Base-by-base conservation (phyloP, 2,797 vertebrate genomes). In the Chromobotia macracanthus region DNA sequence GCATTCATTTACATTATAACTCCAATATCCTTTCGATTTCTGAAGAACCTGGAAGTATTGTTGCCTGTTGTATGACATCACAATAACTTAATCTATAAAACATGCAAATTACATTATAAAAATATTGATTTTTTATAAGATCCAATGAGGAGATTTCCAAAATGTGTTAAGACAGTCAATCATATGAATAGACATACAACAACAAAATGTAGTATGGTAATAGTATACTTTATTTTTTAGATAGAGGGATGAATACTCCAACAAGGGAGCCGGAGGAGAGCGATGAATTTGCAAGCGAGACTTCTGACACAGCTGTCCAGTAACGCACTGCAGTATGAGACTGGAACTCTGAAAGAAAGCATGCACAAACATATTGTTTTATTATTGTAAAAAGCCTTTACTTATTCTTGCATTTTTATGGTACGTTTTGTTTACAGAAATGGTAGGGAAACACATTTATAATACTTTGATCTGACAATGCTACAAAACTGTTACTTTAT, bases 231-330 rank as follows among this genome's bases (percentile, higher is more conserved):
- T 76, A 1, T 9, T 58, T 69, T 69, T 83, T 87, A 94, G 95
- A 92, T 85, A 86, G 60, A 35, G 80, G 21, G 5, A 58, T 21
- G 12, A 78, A 60, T 1, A 65, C 41, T 2, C 84, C 31, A 50
- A 56, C 65, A 21, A 72, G 89, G 67, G 89, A 83, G 51, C 93
- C 93, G 0, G 93, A 93, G 82, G 93, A 94, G 86, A 94, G 94
- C 0, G 91, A 94, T 35, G 94, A 94, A 74, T 88, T 91, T 80
- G 90, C 77, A 10, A 91, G 35, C 85, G 41, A 80, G 50, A 21
- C 38, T 0, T 6, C 53, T 46, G 46, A 4, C 25, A 46, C 75
- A 12, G 7, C 35, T 46, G 10, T 46, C 19, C 31, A 65, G 19
- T 50, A 21, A 3, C 16, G n/a, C 25, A 50, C 44, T 44, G 18